Percentiles rank a stretch among this genome's conserved stretches.
These are phyloP conservation scores for Tringa solitaria DNA, from an alignment of 2,113 vertebrate genomes.

Conservation along the genomic window DNA sequence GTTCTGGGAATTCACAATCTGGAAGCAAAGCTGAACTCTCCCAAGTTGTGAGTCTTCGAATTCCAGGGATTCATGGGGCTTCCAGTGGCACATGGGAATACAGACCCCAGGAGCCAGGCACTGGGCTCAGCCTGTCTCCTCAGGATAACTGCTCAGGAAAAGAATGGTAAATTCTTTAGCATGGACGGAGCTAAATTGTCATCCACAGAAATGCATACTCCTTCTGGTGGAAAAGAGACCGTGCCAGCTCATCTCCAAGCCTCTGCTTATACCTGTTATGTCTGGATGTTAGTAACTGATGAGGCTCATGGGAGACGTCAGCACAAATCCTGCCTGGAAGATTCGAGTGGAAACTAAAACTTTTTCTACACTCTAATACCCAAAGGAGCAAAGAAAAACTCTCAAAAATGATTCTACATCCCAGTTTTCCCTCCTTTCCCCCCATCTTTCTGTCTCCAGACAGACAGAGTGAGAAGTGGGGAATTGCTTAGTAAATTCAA, in stretches of 20 bases:
- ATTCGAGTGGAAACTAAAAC: constrained; percentile 25
- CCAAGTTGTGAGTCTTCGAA: background rate
- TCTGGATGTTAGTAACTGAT: constrained; percentile 17
- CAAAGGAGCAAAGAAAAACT: background rate
- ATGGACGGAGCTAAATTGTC: background rate
- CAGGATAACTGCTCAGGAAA: background rate
- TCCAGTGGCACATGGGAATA: background rate
- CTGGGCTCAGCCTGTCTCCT: background rate
- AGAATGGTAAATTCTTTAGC: background rate
- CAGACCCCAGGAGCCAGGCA: background rate
- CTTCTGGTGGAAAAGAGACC: constrained; percentile 21
- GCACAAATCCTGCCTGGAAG: constrained; percentile 16
- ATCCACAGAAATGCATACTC: constrained; percentile 11
- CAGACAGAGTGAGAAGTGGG: background rate
- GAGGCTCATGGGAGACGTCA: background rate
- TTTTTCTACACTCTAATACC: background rate
- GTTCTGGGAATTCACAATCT: background rate
- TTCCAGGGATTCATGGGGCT: background rate
- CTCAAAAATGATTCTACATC: background rate
- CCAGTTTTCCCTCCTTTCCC: background rate
- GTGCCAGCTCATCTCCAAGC: constrained; percentile 25
- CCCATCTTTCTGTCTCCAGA: background rate
- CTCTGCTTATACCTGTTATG: constrained; percentile 17
- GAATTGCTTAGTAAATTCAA: background rate
- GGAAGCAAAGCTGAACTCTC: background rate